Base-by-base conservation (phyloP, 2,113 vertebrate genomes). In the Solea senegalensis region DNA sequence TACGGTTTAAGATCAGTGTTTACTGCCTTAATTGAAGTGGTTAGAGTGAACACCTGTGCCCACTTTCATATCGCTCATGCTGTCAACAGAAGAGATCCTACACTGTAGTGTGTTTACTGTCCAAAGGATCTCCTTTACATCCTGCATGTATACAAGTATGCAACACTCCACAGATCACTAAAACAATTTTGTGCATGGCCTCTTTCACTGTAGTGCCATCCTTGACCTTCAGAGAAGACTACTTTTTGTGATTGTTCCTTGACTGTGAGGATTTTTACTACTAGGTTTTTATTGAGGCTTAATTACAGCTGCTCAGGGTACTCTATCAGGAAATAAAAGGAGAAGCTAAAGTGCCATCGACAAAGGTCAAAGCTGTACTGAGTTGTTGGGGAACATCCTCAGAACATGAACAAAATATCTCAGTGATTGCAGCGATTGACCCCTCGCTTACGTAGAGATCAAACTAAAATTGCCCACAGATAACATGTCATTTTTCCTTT, bases 371-470 rank as follows among this genome's bases (percentile, higher is more conserved):
- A 74, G 53, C 27, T 58, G 13, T 14, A n/a, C 63, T 61, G 70
- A 64, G 74, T 62, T 74, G 65, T 72, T 61, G 48, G 9, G 44
- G 3, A 75, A 59, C 53, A 45, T 65, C 72, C 76, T 53, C 55
- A 39, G 65, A 78, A 69, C 61, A 57, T 11, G 46, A 65, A 69
- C 3, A 48, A 51, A 56, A 58, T 27, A 78, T 78, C 48, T 48
- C n/a, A 68, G 9, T 61, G 65, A 80, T 72, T 82, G 65, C 61
- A 64, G 53, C 45, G 43, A 82, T 70, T 54, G 48, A 12, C 69
- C 53, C 46, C n/a, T 9, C 8, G 26, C n/a, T 12, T 49, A 15
- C 60, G 26, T 16, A 26, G 41, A 13, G 28, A 51, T 64, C 11
- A 55, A 56, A 74, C 41, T 6, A 26, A 67, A 69, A 61, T n/a